Evolutionary conservation across 2,113 vertebrate genomes (phyloP).

Genomic region (Lagopus muta): DNA sequence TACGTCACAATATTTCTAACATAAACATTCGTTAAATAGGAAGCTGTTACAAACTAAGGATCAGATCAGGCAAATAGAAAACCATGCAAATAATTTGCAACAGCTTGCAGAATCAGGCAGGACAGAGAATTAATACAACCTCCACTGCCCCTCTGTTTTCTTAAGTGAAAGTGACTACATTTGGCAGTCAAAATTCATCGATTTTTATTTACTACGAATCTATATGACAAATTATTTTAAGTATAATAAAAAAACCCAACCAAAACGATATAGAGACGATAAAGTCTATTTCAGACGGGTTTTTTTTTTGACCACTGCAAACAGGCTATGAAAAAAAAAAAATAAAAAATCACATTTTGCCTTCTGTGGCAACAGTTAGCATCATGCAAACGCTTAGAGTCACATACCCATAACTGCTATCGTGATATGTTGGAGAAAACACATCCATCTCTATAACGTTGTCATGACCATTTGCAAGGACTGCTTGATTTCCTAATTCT

Average conservation of each 20-base stretch:
- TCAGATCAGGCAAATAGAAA: not conserved
- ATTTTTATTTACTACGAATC: not conserved
- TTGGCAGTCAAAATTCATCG: not conserved
- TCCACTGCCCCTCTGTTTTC: not conserved
- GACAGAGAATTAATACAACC: not conserved
- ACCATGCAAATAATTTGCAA: not conserved
- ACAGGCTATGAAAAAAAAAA: not conserved
- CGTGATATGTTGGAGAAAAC: conserved; percentile 82
- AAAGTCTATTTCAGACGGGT: not conserved
- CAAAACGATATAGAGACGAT: not conserved
- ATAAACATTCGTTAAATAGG: not conserved
- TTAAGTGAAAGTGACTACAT: not conserved
- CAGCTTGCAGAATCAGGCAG: not conserved
- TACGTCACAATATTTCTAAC: not conserved
- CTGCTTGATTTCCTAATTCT: conserved; percentile 85
- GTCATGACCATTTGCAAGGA: conserved; percentile 85
- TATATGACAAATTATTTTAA: not conserved
- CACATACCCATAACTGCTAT: conserved; percentile 83
- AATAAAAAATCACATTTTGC: not conserved
- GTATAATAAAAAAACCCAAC: not conserved
- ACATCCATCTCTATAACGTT: conserved; percentile 86
- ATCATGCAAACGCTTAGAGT: conserved; percentile 77
- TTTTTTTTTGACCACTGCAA: not conserved
- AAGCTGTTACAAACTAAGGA: not conserved
- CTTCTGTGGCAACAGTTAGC: conserved; percentile 50